These are phyloP conservation scores for Tangara arthus DNA, from an alignment of 2,797 vertebrate genomes.

Conservation along the genomic window DNA sequence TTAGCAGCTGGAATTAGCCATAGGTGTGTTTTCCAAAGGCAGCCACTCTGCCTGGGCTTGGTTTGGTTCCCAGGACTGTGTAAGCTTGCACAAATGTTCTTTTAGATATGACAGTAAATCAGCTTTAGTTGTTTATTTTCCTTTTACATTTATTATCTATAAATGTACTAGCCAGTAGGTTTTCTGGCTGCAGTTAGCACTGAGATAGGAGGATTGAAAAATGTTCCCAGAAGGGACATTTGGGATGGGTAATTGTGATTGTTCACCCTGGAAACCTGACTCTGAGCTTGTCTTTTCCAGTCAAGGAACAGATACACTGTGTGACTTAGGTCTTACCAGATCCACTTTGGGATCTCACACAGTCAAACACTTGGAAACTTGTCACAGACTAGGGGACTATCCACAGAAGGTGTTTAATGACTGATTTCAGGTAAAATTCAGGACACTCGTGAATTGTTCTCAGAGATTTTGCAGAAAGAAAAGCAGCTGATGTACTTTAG, in stretches of 20 bases:
- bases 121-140: conserved; percentile 31
- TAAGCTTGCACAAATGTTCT: conserved; percentile 4
- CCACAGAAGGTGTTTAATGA: neutral
- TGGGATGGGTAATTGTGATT: neutral
- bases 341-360: neutral
- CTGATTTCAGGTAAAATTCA: neutral
- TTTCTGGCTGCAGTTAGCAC: neutral
- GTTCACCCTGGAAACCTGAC: neutral
- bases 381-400: neutral
- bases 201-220: neutral
- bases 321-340: neutral
- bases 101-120: neutral
- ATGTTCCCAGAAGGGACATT: neutral
- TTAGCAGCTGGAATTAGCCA: neutral
- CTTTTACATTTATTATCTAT: neutral
- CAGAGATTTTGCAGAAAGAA: neutral
- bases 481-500: neutral
- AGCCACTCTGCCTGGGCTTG: neutral
- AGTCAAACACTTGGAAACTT: neutral
- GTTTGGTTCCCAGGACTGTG: neutral
- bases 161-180: neutral
- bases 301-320: neutral
- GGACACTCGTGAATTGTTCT: neutral
- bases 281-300: neutral
- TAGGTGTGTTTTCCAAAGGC: neutral